Evolutionary conservation across 2,797 vertebrate genomes (phyloP), one percentile per base, ranked within the genome.

Genomic region (Tenualosa thibaudeaui): DNA sequence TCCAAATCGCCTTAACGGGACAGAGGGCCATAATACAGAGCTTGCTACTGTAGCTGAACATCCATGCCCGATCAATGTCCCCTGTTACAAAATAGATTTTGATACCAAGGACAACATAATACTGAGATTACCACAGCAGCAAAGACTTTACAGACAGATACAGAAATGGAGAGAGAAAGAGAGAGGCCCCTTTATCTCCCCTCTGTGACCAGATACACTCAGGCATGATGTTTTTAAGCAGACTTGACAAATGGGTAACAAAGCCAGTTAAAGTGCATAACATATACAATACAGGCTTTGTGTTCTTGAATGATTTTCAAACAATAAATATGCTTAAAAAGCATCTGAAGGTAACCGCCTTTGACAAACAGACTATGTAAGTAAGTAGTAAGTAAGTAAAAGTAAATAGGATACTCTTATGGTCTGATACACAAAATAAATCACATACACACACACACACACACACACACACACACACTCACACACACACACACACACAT

Each of bases 1-100:
- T 84, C 81, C 62, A 83, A 90, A 90, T 90, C 12, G 75, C 37
- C 40, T 51, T 84, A 86, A 84, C 86, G 86, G 86, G 82, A 84
- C n/a, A 81, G 81, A 85, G 83, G 85, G 86, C 87, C 50, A 56
- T 83, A 51, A 68, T 83, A 17, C 37, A 62, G 84, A 83, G 81
- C 82, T 78, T 49, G 62, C 40, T 75, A 81, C 82, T 71, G 22
- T 89, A 46, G 50, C 60, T 51, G 37, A 68, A 81, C 68, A 56
- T 88, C 82, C 68, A 22, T 50, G 81, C 81, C 81, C 54, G 85
- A 71, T 40, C 81, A 15, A 83, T 71, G 68, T 71, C 68, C 68
- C 37, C 68, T 3, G 37, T 40, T 37, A 71, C 68, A 71, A 22
- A 56, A 71, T 40, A 71, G 2, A 71, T 71, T 71, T 40, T 40